Conservation (phyloP, 2,113 vertebrate genomes). For the Clinocottus analis region DNA sequence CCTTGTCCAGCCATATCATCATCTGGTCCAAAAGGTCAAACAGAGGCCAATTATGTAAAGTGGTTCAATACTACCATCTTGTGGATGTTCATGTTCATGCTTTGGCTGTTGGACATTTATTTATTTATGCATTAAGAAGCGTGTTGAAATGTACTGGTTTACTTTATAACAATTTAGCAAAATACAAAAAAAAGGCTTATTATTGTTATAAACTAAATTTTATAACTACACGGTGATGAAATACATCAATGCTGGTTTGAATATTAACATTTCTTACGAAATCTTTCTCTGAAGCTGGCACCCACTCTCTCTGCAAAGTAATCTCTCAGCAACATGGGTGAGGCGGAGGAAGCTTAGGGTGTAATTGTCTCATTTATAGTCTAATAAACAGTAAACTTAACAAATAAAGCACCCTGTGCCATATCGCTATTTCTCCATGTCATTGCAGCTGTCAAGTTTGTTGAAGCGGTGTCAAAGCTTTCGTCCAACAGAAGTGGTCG, state of each 20-base stretch:
- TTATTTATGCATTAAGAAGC: not conserved
- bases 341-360: too few relatives aligned
- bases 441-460: too few relatives aligned
- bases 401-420: too few relatives aligned
- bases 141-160: not conserved
- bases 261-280: not conserved
- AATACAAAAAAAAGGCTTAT: not conserved
- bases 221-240: not conserved
- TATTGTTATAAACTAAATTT: not conserved
- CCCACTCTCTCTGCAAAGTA: too few relatives aligned
- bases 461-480: too few relatives aligned
- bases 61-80: conserved; percentile 58
- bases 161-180: too few relatives aligned
- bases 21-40: conserved; percentile 53
- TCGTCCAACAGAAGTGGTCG: too few relatives aligned
- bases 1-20: conserved; percentile 20
- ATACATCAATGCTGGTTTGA: not conserved
- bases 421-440: too few relatives aligned
- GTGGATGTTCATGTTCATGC: conserved; percentile 38
- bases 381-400: too few relatives aligned
- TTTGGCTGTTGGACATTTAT: not conserved
- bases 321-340: too few relatives aligned
- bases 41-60: conserved; percentile 45
- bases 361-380: not conserved
- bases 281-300: too few relatives aligned